phyloP scores from a whole-genome alignment of 2,888 invertebrate species.

The Hypolimnas misippus region DNA sequence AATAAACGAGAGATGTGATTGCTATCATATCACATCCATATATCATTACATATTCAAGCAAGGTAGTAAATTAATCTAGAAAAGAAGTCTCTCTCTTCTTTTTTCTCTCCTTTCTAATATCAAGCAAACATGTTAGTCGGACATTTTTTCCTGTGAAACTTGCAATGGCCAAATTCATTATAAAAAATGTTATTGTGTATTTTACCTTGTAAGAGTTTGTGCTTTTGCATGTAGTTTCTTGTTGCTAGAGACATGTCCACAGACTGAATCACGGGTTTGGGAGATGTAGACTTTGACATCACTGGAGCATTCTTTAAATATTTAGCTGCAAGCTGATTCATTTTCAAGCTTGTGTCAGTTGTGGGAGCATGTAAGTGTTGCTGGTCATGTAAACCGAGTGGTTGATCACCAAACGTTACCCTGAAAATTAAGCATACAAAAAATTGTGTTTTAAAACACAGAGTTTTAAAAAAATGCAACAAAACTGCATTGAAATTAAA shows the following conservation, averaged over 20 bases:
- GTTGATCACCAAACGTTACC: constrained; percentile 78
- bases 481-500: not conserved
- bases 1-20: too few species aligned
- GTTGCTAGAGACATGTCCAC: constrained; percentile 89
- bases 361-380: constrained; percentile 52
- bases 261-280: constrained; percentile 47
- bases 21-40: too few species aligned
- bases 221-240: constrained; percentile 88
- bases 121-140: too few species aligned
- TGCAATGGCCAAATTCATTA: too few species aligned
- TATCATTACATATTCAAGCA: too few species aligned
- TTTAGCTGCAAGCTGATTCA: constrained; percentile 79
- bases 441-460: not conserved
- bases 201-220: constrained; percentile 83
- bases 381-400: constrained; percentile 58
- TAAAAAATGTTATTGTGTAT: too few species aligned
- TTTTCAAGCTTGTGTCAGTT: constrained; percentile 76
- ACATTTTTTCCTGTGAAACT: too few species aligned
- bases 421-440: too few species aligned
- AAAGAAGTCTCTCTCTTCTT: too few species aligned
- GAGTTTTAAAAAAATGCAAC: too few species aligned
- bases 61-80: too few species aligned
- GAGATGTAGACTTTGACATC: constrained; percentile 39
- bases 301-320: constrained; percentile 59
- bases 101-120: too few species aligned